phyloP scores from a whole-genome alignment of 1,140 invertebrate species.

The Frieseomelitta varia region DNA sequence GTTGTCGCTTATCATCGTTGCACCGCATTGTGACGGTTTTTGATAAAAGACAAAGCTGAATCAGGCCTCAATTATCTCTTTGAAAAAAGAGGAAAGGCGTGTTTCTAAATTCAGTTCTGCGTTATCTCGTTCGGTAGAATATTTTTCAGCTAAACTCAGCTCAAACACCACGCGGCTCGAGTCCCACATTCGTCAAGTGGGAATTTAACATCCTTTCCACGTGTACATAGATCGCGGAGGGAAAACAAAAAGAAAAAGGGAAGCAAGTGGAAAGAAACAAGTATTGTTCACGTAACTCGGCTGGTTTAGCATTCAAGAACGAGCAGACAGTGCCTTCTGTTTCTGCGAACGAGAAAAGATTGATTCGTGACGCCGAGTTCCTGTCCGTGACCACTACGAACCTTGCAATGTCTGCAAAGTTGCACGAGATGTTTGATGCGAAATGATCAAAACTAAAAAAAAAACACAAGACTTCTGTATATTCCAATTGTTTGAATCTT shows the following conservation, averaged over 20 bases:
- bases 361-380: conserved; percentile 5
- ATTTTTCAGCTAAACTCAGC: background rate
- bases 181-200: too few relatives aligned
- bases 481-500: too few relatives aligned
- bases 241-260: background rate
- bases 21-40: background rate
- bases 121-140: background rate
- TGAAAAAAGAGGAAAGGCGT: background rate
- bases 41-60: background rate
- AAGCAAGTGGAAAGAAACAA: background rate
- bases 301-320: conserved; percentile 21
- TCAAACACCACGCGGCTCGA: background rate
- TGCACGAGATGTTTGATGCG: too few relatives aligned
- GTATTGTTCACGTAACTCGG: conserved; percentile 20
- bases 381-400: background rate
- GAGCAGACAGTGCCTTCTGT: background rate
- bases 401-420: too few relatives aligned
- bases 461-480: too few relatives aligned
- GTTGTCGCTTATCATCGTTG: background rate
- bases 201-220: background rate
- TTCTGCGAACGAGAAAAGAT: conserved; percentile 28
- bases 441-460: too few relatives aligned
- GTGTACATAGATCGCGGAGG: background rate
- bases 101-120: background rate
- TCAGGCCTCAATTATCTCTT: background rate